Evolutionary conservation across 2,888 invertebrate species (phyloP).

Genomic region (Chrysopilus asiliformis): DNA sequence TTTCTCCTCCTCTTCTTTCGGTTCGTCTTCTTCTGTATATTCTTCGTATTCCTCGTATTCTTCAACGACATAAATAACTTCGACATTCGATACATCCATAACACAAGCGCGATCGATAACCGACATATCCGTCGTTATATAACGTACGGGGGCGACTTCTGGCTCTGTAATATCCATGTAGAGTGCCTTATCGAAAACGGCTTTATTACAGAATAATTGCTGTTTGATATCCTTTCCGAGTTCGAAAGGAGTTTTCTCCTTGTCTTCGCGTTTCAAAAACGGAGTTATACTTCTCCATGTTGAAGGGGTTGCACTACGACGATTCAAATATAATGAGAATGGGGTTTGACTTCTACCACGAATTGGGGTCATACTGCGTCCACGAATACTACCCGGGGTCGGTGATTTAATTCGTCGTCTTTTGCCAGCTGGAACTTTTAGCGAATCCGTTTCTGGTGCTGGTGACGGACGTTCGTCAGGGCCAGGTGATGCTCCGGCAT

Average conservation of each 20-base stretch:
- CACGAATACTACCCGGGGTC: constrained; percentile 32
- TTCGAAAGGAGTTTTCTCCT: constrained; percentile 36
- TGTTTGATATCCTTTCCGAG: constrained; percentile 30
- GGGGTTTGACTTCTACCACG: constrained; percentile 35
- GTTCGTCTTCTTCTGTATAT: constrained; percentile 22
- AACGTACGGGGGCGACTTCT: constrained; percentile 29
- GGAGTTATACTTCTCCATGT: constrained; percentile 37
- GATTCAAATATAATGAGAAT: constrained; percentile 29
- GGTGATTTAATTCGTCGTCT: constrained; percentile 33
- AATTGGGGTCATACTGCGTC: constrained; percentile 34
- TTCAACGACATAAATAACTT: constrained; percentile 36
- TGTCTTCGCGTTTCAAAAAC: constrained; percentile 34
- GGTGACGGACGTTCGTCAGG: constrained; percentile 22
- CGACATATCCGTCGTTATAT: constrained; percentile 35
- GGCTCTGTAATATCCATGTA: constrained; percentile 36
- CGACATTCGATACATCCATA: constrained; percentile 37
- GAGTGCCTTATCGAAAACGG: constrained; percentile 34
- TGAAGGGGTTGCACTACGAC: constrained; percentile 35
- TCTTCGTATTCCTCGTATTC: constrained; percentile 32
- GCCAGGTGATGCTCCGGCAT: constrained; percentile 21
- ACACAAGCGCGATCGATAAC: constrained; percentile 37
- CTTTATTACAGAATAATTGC: constrained; percentile 32
- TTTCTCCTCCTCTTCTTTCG: constrained; percentile 11
- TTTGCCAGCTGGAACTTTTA: constrained; percentile 31
- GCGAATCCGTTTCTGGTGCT: constrained; percentile 26